phyloP scores from a whole-genome alignment of 2,888 invertebrate genomes.

The Ischnus inquisitorius region DNA sequence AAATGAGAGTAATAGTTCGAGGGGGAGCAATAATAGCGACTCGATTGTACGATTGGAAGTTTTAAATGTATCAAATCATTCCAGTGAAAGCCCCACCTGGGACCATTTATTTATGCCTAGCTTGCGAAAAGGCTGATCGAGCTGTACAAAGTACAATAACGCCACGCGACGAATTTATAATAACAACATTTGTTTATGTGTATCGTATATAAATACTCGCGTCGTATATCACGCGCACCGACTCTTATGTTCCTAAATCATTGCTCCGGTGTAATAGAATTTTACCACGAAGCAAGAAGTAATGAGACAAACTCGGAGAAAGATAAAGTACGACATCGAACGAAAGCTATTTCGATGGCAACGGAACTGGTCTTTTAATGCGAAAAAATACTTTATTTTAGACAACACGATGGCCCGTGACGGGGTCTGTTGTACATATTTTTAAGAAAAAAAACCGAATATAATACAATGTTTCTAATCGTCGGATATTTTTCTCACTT shows the following conservation, averaged over 20 bases:
- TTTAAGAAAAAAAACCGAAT: slow-evolving; percentile 57
- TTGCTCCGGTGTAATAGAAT: slow-evolving; percentile 32
- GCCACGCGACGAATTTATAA: not conserved
- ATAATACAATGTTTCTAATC: slow-evolving; percentile 62
- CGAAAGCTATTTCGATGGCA: slow-evolving; percentile 25
- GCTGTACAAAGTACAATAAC: not conserved
- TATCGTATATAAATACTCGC: slow-evolving; percentile 45
- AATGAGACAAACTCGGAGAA: slow-evolving; percentile 5
- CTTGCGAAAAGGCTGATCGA: slow-evolving; percentile 12
- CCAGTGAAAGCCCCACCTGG: slow-evolving; percentile 39
- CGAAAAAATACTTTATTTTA: slow-evolving; percentile 61
- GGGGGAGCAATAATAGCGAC: slow-evolving; percentile 50
- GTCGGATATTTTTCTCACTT: slow-evolving; percentile 18
- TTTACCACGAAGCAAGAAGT: not conserved
- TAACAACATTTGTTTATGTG: slow-evolving; percentile 4
- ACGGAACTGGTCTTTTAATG: slow-evolving; percentile 48
- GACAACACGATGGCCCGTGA: slow-evolving; percentile 7
- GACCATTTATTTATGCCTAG: slow-evolving; percentile 28
- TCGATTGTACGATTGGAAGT: slow-evolving; percentile 19
- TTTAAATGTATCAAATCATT: slow-evolving; percentile 44
- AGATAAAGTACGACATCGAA: slow-evolving; percentile 12
- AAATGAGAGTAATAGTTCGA: slow-evolving; percentile 8
- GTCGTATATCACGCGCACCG: slow-evolving; percentile 26
- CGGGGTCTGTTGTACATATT: slow-evolving; percentile 61
- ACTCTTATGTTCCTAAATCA: slow-evolving; percentile 47